Base-by-base conservation (phyloP, 2,797 vertebrate genomes). In the Hipposideros larvatus region DNA sequence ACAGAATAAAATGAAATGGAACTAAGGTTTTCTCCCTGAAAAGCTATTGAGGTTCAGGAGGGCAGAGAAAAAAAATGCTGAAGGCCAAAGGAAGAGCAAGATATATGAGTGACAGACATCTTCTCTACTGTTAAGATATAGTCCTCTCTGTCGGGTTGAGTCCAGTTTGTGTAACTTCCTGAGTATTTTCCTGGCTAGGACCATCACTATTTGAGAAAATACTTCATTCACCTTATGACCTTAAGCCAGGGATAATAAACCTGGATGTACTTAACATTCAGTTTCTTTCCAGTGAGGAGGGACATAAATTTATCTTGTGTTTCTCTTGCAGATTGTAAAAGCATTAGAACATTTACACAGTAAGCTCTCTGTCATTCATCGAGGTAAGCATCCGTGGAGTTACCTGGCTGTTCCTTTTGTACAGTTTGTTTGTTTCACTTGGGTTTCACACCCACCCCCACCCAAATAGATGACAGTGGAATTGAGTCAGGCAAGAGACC, bases 281-380 rank as follows among this genome's bases (percentile, higher is more conserved):
- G 0, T 84, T 90, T 65, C 91, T 91, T 87, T 80, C 46, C 46
- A 46, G 22, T n/a, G 43, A 90, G 71, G 79, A 46, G 26, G 41
- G 75, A 10, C 26, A 77, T 90, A 53, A 77, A n/a, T 34, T 41
- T 63, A 5, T 43, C n/a, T 68, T 96, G 68, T 78, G 22, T 97
- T 96, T 97, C 66, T 94, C 59, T 97, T 98, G 70, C 99, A 99
- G 99, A 99, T 99, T 73, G 99, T 99, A 85, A 99, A 99, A 98
- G 99, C 99, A 4, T 98, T 99, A 98, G 99, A 99, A 98, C 99
- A 99, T 98, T 99, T 99, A 96, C 99, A 99, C 98, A 99, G 99
- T 97, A 99, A 99, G 90, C 99, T 99, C 97, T 99, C 99, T 71
- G 99, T 99, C 95, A 99, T 99, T 96, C 99, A 99, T 98, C 98